Evolutionary conservation across 1,140 invertebrate species (phyloP).

Genomic region (Drosophila nigrodunni): DNA sequence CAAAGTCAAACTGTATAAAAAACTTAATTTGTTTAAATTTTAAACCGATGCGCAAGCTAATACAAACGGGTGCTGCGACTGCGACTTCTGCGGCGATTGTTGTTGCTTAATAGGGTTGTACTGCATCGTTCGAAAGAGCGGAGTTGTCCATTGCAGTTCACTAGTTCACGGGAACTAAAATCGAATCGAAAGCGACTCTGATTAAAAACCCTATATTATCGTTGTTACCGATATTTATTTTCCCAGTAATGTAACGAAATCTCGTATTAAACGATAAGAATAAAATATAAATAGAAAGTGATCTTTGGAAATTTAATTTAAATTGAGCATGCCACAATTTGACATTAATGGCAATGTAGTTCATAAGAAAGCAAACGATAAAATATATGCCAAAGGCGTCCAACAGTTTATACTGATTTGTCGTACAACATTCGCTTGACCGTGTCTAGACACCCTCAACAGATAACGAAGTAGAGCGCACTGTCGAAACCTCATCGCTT

Average conservation of each 20-base stretch:
- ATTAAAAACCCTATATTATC: no score
- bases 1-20: slow-evolving; percentile 50
- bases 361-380: neutral
- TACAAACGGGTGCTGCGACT: slow-evolving; percentile 61
- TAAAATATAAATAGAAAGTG: no score
- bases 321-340: neutral
- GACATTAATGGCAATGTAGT: neutral
- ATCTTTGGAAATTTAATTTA: no score
- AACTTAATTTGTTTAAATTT: slow-evolving; percentile 53
- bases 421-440: neutral
- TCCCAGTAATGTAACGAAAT: no score
- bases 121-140: no score
- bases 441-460: slow-evolving; percentile 4
- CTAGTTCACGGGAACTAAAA: no score
- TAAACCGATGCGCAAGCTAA: slow-evolving; percentile 56
- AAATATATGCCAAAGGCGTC: neutral
- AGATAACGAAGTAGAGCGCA: slow-evolving; percentile 20
- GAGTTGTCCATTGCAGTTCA: no score
- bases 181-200: no score
- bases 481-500: slow-evolving; percentile 39
- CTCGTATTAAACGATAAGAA: no score
- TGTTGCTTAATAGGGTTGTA: slow-evolving; percentile 62
- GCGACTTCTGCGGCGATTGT: slow-evolving; percentile 55
- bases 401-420: neutral
- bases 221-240: no score